Base-by-base conservation (phyloP, 2,888 invertebrate genomes). In the Drosophila neutralis region DNA sequence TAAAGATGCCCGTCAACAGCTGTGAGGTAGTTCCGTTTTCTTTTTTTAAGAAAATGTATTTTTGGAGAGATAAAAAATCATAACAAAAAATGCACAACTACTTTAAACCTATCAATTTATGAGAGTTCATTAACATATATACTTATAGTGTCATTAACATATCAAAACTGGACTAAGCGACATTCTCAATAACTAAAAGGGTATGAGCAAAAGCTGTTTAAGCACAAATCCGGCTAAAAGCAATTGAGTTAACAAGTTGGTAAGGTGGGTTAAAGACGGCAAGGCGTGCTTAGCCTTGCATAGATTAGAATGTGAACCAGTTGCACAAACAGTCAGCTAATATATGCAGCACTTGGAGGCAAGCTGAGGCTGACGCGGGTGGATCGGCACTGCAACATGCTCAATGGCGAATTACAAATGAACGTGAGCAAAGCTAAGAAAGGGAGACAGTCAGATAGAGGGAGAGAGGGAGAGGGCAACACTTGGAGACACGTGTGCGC, bases 301-400 rank as follows among this genome's bases (percentile, higher is more conserved):
- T 84, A 89, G 83, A 84, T 84, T 85, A 85, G 84, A 85, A 85
- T 85, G 90, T 85, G 85, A 76, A 77, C 71, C 66, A 79, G 64
- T 78, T 79, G 78, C 80, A 69, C 18, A 53, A 69, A 69, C 18
- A 18, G 38, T n/a, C 38, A 29, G 48, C 24, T 68, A 80, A 75
- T 69, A 42, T 73, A 78, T 77, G 78, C 81, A 56, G 48, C 45
- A 45, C 45, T 45, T 8, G 15, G 24, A 0, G 15, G 15, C 45
- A 45, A 45, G 45, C 24, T 4, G 24, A 4, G 24, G 8, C 24
- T 15, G 45, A 24, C 8, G 45, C 45, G 15, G 62, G 27, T 48
- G 15, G 2, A 24, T 21, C 5, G 45, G 8, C 1, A 4, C 5
- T 27, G 21, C 45, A 36, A 35, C 51, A 62, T 52, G 49, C 62